phyloP scores from a whole-genome alignment of 2,888 invertebrate genomes.

The Dasysyrphus tricinctus region DNA sequence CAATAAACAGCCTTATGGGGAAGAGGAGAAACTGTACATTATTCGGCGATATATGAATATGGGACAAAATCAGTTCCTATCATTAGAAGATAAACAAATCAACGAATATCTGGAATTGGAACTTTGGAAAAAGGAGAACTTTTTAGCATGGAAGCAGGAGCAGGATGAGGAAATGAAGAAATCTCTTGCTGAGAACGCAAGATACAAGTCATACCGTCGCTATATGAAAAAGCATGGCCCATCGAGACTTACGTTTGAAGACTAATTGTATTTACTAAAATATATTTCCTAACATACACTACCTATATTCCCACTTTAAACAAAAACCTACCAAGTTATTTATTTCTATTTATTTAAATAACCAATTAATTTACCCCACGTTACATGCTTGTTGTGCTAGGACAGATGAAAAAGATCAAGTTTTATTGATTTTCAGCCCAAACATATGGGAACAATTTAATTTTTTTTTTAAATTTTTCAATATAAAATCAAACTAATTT shows the following conservation, averaged over 20 bases:
- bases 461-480: slow-evolving; percentile 25
- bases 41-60: slow-evolving; percentile 91
- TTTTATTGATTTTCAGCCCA: slow-evolving; percentile 79
- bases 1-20: slow-evolving; percentile 89
- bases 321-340: slow-evolving; percentile 42
- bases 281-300: slow-evolving; percentile 3
- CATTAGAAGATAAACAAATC: slow-evolving; percentile 89
- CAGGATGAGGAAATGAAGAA: slow-evolving; percentile 94
- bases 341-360: slow-evolving; percentile 51
- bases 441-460: slow-evolving; percentile 26
- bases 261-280: slow-evolving; percentile 82
- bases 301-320: neutral
- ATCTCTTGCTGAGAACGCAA: slow-evolving; percentile 92
- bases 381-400: slow-evolving; percentile 23
- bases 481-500: slow-evolving; percentile 39
- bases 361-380: slow-evolving; percentile 7
- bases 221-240: slow-evolving; percentile 96
- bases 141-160: slow-evolving; percentile 89
- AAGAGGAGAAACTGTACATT: slow-evolving; percentile 92
- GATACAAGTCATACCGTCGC: slow-evolving; percentile 94
- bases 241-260: slow-evolving; percentile 95
- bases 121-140: slow-evolving; percentile 93
- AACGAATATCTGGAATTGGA: slow-evolving; percentile 89
- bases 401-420: slow-evolving; percentile 77
- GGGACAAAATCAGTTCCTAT: slow-evolving; percentile 89